Percentiles rank a stretch among this genome's conserved stretches.
phyloP scores from a whole-genome alignment of 2,113 vertebrate species.

The Carassius carassius region DNA sequence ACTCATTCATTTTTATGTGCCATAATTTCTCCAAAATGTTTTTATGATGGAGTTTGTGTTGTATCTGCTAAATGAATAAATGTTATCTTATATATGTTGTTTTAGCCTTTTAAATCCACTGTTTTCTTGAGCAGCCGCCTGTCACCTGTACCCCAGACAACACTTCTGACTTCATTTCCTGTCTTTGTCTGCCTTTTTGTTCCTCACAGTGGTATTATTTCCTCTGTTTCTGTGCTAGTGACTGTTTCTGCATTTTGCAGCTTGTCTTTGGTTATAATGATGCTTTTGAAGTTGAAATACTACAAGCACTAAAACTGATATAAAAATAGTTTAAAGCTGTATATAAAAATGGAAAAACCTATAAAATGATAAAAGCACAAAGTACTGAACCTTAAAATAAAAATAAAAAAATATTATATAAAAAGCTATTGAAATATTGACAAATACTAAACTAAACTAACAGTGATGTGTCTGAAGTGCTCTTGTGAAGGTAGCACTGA shows the following conservation, averaged over 20 bases:
- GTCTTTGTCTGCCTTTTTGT: slow-evolving; percentile 42
- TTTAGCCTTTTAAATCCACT: neutral
- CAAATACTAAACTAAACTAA: too few relatives aligned
- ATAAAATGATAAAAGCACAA: too few relatives aligned
- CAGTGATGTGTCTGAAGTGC: neutral
- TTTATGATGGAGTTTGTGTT: neutral
- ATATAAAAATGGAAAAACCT: too few relatives aligned
- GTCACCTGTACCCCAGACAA: slow-evolving; percentile 44
- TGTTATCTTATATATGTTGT: neutral
- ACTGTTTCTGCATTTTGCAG: slow-evolving; percentile 5
- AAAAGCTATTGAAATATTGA: too few relatives aligned
- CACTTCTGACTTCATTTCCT: slow-evolving; percentile 39
- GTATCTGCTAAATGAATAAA: neutral
- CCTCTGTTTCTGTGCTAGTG: slow-evolving; percentile 39
- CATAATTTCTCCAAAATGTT: too few relatives aligned
- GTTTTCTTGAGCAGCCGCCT: slow-evolving; percentile 23
- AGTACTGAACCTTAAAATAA: too few relatives aligned
- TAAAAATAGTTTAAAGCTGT: too few relatives aligned
- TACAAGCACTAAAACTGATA: too few relatives aligned
- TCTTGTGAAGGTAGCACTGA: neutral
- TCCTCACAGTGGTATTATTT: slow-evolving; percentile 46
- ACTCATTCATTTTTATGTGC: too few relatives aligned
- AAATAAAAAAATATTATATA: too few relatives aligned
- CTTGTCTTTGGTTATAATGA: neutral
- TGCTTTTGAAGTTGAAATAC: neutral